Evolutionary conservation across 1,140 invertebrate species (phyloP), one percentile per base, ranked within the genome.

Genomic region (Drosophila erecta): DNA sequence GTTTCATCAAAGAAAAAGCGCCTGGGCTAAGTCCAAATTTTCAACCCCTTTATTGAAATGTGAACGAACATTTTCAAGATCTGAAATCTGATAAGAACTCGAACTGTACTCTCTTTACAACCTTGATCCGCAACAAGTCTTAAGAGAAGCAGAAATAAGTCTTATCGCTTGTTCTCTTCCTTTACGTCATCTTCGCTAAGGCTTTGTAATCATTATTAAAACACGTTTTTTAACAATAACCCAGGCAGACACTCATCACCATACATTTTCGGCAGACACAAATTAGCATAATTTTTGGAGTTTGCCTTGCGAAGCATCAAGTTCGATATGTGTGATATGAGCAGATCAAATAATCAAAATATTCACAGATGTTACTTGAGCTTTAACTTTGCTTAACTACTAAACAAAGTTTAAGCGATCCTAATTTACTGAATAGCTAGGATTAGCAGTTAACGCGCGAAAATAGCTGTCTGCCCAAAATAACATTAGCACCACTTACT

Each of bases 191-290:
- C 44, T 64, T 61, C 20, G n/a, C 38, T 0, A 30, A 24, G 50
- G 24, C 22, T 44, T 74, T n/a, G 12, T 24, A 46, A 40, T 51
- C 22, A 43, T 17, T 10, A 10, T 30, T 10, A 56, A 24, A 73
- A 61, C 70, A n/a, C 49, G 69, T 64, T 72, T 66, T 61, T 49
- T 24, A 50, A 35, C 33, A 33, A 33, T 17, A 64, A 51, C 17
- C 24, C 11, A 64, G 40, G 12, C 51, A 73, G 50, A 72, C 57
- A 37, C 7, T n/a, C 14, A 64, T 50, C 51, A 38, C 20, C 33
- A 69, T 51, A 58, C 38, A 46, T 38, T 40, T 40, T 41, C 3
- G 17, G 8, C 57, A 62, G 44, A 66, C 64, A 14, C 37, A 24
- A 62, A 66, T 66, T 62, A 41, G 22, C 64, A 66, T 66, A 43